Base-by-base conservation (phyloP, 1,140 invertebrate species). In the Rhagoletis pomonella region DNA sequence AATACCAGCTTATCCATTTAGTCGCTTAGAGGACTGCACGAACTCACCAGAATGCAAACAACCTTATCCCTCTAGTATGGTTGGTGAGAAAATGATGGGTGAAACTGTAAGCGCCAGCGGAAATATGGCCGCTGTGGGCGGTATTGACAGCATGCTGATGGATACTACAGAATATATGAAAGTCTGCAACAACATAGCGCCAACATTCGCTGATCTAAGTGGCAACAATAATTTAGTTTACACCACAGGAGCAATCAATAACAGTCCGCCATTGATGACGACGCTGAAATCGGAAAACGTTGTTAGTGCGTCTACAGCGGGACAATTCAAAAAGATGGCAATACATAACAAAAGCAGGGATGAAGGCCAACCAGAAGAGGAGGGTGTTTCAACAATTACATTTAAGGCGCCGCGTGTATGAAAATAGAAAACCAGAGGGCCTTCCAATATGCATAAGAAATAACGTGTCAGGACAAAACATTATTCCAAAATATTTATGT, bases 351-450 rank as follows among this genome's bases (percentile, higher is more conserved):
- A 47, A 44, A 73, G 67, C 42, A 73, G 42, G 42, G 67, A 73
- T 17, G 42, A 39, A 12, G 39, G 14, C 10, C 67, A 73, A 73
- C 42, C 67, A 42, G 67, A 2, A 47, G 60, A 14, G 4, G 47
- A 55, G 77, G 77, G 50, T 55, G 77, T 55, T 59, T 58, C 77
- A 55, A 84, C 77, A 10, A 84, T 84, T 4, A 84, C 77, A 39
- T 84, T 84, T 19, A 84, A 84, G 58, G 77, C n/a, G 12, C 77
- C 77, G n/a, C 47, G 77, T 58, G 77, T 84, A 84, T 84, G 77
- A 84, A 39, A 86, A 73, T 73, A 47, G 6, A 44, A 73, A 73
- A 47, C 14, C 29, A 67, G 65, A 19, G 4, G 19, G 10, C 9
- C 4, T 67, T 3, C 29, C 19, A 42, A 67, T 39, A 9, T 17